Evolutionary conservation across 2,888 invertebrate species (phyloP).

Genomic region (Pyrrhosoma nymphula): DNA sequence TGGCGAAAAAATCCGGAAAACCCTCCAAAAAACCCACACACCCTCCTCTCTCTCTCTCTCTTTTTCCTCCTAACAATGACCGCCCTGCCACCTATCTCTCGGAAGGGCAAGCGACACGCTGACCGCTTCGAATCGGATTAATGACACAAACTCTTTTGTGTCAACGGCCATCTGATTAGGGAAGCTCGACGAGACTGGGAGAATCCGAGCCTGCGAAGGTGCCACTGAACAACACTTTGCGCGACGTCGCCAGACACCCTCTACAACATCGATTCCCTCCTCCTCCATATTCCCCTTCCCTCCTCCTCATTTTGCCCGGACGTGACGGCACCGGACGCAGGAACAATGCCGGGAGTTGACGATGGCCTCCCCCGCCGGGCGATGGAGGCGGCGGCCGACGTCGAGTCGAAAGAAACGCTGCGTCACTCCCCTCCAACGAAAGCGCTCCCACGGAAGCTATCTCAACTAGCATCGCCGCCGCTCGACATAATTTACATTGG

Average conservation of each 20-base stretch:
- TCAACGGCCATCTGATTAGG: constrained; percentile 52
- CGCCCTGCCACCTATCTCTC: neutral
- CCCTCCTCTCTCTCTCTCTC: too few species aligned
- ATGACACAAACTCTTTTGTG: constrained; percentile 35
- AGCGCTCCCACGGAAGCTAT: constrained; percentile 50
- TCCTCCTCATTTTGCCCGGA: constrained; percentile 28
- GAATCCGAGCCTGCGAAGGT: neutral
- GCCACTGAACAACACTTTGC: neutral
- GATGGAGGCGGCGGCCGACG: neutral
- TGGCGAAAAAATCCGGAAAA: neutral
- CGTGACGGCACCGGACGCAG: constrained; percentile 48
- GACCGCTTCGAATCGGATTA: constrained; percentile 56
- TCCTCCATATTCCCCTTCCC: neutral
- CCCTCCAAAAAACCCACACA: too few species aligned
- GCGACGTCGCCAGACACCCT: neutral
- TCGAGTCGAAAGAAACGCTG: neutral
- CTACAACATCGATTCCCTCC: neutral
- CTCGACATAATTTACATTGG: neutral
- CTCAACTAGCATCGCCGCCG: constrained; percentile 5
- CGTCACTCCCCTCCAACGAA: neutral
- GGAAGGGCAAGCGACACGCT: neutral
- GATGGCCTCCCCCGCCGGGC: constrained; percentile 52
- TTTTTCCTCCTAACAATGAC: neutral
- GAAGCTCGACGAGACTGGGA: neutral
- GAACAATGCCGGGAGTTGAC: constrained; percentile 46